phyloP scores from a whole-genome alignment of 2,113 vertebrate species.

The Anguilla rostrata region DNA sequence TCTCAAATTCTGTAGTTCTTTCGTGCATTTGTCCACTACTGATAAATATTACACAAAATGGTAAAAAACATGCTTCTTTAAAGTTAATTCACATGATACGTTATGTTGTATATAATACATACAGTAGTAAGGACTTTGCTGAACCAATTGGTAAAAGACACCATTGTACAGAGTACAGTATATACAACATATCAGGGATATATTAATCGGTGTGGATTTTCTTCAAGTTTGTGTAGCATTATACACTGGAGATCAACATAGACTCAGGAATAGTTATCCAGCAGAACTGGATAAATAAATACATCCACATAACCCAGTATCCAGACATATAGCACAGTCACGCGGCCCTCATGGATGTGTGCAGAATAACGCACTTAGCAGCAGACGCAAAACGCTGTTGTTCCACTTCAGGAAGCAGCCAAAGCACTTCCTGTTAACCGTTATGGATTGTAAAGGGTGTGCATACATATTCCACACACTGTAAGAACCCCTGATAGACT shows the following conservation, averaged over 20 bases:
- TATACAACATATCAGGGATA: background rate
- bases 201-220: background rate
- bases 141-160: background rate
- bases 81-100: too few relatives aligned
- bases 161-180: background rate
- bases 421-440: conserved; percentile 14
- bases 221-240: background rate
- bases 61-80: too few relatives aligned
- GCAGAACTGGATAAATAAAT: background rate
- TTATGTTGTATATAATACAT: too few relatives aligned
- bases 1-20: background rate
- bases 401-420: background rate
- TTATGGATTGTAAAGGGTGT: conserved; percentile 6
- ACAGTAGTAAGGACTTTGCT: background rate
- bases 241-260: background rate
- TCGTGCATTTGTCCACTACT: too few relatives aligned
- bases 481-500: conserved; percentile 11
- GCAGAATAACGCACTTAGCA: too few relatives aligned
- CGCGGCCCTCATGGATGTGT: background rate
- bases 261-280: background rate
- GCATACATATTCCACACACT: conserved; percentile 8
- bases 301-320: background rate
- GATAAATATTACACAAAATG: too few relatives aligned
- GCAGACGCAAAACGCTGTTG: background rate
- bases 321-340: background rate